These are phyloP conservation scores for Hylyphantes graminicola DNA, from an alignment of 1,140 invertebrate genomes.

Conservation along the genomic window DNA sequence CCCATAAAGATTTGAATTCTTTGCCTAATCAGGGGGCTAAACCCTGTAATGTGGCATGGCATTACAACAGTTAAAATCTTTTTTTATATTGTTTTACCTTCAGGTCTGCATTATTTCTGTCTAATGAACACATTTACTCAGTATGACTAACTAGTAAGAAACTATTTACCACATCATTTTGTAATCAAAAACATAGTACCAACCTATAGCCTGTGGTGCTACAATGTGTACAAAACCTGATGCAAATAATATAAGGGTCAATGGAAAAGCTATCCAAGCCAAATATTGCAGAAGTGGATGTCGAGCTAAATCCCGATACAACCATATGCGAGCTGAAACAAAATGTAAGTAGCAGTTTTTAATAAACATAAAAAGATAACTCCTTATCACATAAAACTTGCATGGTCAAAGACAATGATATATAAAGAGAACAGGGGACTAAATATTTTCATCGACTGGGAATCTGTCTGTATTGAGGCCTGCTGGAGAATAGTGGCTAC, in stretches of 20 bases:
- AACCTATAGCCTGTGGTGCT: slow-evolving; percentile 94
- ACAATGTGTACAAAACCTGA: slow-evolving; percentile 94
- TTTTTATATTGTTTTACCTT: no score
- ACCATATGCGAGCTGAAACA: slow-evolving; percentile 86
- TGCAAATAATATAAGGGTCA: slow-evolving; percentile 91
- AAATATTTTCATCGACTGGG: no score
- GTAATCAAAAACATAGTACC: slow-evolving; percentile 50
- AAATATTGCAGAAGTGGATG: slow-evolving; percentile 84
- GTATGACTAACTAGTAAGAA: no score
- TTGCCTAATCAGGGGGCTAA: no score
- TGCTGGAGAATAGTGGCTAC: no score
- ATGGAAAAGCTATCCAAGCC: slow-evolving; percentile 90
- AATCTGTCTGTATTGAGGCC: no score
- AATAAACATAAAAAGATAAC: not conserved
- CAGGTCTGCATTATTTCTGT: no score
- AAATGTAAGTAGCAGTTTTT: not conserved
- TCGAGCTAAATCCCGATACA: slow-evolving; percentile 87
- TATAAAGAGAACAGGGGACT: not conserved
- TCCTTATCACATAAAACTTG: not conserved
- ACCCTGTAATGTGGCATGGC: no score
- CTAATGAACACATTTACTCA: no score
- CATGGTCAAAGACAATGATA: not conserved
- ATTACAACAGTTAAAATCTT: no score
- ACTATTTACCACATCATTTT: no score
- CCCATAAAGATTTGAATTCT: no score